These are phyloP conservation scores for Nemopilema nomurai DNA, from an alignment of 30 jellyfish, hydroid and myxozoan genomes.

Conservation along the genomic window DNA sequence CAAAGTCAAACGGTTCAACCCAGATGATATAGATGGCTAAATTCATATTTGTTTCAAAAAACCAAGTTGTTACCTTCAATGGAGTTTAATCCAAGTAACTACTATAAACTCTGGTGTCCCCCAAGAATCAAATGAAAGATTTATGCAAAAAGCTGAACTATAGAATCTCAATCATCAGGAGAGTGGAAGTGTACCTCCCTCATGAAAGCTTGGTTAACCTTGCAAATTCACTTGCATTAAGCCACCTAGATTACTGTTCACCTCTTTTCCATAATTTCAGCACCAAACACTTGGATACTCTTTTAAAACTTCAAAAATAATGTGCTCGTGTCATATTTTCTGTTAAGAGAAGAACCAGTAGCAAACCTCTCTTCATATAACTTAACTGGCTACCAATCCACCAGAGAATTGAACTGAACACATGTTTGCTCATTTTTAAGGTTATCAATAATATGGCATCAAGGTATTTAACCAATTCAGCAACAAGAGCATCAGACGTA, in stretches of 20 bases:
- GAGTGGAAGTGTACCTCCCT: conserved; percentile 10
- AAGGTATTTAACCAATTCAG: neutral
- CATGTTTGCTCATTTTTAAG: conserved; percentile 9
- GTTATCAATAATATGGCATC: conserved; percentile 25
- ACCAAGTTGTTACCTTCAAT: conserved; percentile 38
- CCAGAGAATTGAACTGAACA: conserved; percentile 23
- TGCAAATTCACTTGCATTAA: conserved; percentile 10
- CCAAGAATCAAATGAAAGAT: conserved; percentile 37
- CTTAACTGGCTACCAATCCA: conserved; percentile 30
- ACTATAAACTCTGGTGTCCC: conserved; percentile 42
- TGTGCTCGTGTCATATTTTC: neutral
- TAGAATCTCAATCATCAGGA: conserved; percentile 1
- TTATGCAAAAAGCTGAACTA: conserved; percentile 28
- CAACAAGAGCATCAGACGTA: conserved; percentile 11
- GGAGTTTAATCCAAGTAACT: conserved; percentile 35
- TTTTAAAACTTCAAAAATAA: neutral
- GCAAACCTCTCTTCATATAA: conserved; percentile 9
- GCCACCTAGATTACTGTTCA: conserved; percentile 18
- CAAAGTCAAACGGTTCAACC: conserved; percentile 20
- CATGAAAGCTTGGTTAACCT: conserved; percentile 2
- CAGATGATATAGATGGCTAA: conserved; percentile 25
- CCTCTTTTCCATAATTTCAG: neutral
- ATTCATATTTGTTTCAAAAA: conserved; percentile 16
- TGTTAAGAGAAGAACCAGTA: conserved; percentile 19
- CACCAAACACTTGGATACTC: neutral